A percentile compares a stretch with the other conserved stretches of the same genome.
Conservation (phyloP, 35 echinoderm and acorn worm genomes). For the Chiridota heheva region DNA sequence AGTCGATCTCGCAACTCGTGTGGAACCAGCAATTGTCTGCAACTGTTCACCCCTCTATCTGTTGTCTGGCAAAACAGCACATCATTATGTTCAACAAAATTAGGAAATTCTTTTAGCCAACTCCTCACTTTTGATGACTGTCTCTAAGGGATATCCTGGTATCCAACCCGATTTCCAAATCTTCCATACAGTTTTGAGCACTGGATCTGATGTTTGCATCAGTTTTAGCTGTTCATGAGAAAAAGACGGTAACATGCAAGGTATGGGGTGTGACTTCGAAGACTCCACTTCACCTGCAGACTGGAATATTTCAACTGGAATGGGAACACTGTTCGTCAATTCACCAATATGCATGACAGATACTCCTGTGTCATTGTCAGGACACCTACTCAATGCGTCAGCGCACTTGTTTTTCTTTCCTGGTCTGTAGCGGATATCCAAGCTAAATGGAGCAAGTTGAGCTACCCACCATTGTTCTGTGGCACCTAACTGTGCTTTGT, state of each 20-base stretch:
- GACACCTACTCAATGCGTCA: conserved; percentile 47
- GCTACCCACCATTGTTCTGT: conserved; percentile 55
- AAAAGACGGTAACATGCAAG: background rate
- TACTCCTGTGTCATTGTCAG: background rate
- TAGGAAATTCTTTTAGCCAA: background rate
- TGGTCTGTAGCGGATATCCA: conserved; percentile 50
- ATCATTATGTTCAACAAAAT: background rate
- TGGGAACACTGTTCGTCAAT: too few species aligned
- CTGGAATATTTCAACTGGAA: too few species aligned
- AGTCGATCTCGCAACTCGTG: background rate
- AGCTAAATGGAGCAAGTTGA: conserved; percentile 38
- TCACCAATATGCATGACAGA: too few species aligned
- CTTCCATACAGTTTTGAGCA: background rate
- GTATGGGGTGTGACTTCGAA: too few species aligned
- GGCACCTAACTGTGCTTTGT: conserved; percentile 49
- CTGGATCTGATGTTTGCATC: background rate
- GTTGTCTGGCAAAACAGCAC: too few species aligned
- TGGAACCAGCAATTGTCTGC: conserved; percentile 51
- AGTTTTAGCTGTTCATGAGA: background rate
- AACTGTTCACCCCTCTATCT: background rate
- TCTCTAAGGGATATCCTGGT: background rate
- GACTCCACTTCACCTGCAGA: too few species aligned
- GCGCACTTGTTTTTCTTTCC: conserved; percentile 39
- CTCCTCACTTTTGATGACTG: background rate
- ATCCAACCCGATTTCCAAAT: background rate